Conservation (phyloP, 2,113 vertebrate genomes). For the Acanthisitta chloris region DNA sequence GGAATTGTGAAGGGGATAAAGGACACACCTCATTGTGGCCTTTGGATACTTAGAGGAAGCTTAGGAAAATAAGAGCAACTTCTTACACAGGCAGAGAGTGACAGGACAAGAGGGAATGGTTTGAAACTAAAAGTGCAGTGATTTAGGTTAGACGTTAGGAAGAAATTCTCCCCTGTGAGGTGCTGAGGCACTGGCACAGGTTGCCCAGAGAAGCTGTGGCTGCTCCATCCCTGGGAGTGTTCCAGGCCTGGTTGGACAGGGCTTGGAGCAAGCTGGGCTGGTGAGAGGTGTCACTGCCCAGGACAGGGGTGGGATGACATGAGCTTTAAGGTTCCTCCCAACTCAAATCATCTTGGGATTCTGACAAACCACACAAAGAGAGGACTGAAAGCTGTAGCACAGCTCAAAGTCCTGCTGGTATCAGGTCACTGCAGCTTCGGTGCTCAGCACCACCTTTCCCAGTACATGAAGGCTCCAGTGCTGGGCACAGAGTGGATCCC, state of each 20-base stretch:
- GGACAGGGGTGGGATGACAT: fast-evolving
- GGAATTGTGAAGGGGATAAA: too few relatives aligned
- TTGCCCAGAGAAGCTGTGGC: neutral
- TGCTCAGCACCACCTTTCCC: neutral
- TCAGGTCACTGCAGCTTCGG: neutral
- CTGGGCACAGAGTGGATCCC: neutral
- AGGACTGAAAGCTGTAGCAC: neutral
- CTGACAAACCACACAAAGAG: neutral
- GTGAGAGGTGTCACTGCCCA: neutral
- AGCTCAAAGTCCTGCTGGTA: neutral
- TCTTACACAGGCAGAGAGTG: neutral
- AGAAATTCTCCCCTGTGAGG: neutral
- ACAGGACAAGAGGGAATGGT: neutral
- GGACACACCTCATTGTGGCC: neutral
- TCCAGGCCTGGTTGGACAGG: fast-evolving
- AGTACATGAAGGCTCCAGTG: neutral
- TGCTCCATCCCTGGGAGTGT: neutral
- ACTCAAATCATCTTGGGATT: neutral
- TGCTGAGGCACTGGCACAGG: neutral
- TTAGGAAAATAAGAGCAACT: neutral
- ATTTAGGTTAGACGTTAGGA: too few relatives aligned
- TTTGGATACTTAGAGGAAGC: neutral
- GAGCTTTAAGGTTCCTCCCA: neutral
- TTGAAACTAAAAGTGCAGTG: neutral
- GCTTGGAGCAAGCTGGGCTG: fast-evolving